These are phyloP conservation scores for Plagodis pulveraria DNA, from an alignment of 2,888 invertebrate species.

Conservation along the genomic window DNA sequence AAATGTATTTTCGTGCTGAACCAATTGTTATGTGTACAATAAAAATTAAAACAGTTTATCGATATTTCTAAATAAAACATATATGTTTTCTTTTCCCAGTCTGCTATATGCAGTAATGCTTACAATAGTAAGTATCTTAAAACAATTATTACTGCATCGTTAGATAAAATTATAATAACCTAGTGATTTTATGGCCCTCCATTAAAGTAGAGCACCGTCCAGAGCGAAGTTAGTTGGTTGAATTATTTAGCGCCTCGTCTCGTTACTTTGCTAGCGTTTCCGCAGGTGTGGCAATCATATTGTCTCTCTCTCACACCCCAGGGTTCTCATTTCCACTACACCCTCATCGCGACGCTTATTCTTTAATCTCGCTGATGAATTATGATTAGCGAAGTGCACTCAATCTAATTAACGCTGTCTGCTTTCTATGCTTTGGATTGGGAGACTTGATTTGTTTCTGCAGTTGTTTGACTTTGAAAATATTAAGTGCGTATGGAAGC, in stretches of 20 bases:
- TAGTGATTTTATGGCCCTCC: not conserved
- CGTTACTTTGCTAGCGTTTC: slow-evolving; percentile 80
- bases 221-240: slow-evolving; percentile 64
- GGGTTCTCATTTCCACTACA: slow-evolving; percentile 19
- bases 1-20: too few species aligned
- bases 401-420: slow-evolving; percentile 77
- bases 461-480: slow-evolving; percentile 23
- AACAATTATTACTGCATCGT: too few species aligned
- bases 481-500: not conserved
- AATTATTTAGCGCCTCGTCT: slow-evolving; percentile 81
- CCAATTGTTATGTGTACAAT: too few species aligned
- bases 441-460: slow-evolving; percentile 61
- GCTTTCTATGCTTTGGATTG: slow-evolving; percentile 52
- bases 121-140: too few species aligned
- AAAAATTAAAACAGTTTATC: too few species aligned
- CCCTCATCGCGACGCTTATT: slow-evolving; percentile 72
- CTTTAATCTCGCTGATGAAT: slow-evolving; percentile 85
- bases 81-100: too few species aligned
- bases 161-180: too few species aligned
- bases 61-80: too few species aligned
- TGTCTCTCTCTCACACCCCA: slow-evolving; percentile 66
- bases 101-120: too few species aligned
- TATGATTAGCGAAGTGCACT: slow-evolving; percentile 84
- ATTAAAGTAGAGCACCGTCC: slow-evolving; percentile 58
- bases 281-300: slow-evolving; percentile 85